Evolutionary conservation across 2,113 vertebrate species (phyloP).

Genomic region (Anarhynchus alexandrinus): DNA sequence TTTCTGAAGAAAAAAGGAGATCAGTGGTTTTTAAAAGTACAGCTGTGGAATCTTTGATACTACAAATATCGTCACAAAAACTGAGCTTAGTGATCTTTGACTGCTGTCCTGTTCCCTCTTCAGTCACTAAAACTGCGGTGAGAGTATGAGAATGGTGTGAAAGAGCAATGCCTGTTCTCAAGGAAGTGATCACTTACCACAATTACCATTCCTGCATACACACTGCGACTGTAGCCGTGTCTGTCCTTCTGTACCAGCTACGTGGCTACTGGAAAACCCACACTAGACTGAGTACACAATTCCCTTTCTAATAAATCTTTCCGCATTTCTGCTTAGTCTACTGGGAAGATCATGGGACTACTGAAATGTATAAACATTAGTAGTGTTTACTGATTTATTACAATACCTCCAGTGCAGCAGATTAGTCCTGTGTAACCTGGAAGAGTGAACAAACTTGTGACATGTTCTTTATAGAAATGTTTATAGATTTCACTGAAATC

Average conservation of each 20-base stretch:
- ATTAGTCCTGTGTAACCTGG: not conserved
- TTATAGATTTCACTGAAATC: not conserved
- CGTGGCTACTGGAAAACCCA: not conserved
- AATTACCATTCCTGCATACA: not conserved
- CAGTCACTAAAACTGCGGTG: not conserved
- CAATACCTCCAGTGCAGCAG: not conserved
- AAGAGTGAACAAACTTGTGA: not conserved
- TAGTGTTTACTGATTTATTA: not conserved
- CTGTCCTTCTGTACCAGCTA: not conserved
- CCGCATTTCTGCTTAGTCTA: not conserved
- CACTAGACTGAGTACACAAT: not conserved
- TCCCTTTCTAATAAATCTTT: not conserved
- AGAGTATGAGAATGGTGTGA: not conserved
- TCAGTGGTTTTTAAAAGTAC: not conserved
- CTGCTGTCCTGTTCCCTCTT: not conserved
- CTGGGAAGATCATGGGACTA: not conserved
- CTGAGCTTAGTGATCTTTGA: not conserved
- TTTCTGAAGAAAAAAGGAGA: not conserved
- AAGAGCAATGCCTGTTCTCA: not conserved
- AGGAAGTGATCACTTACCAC: not conserved
- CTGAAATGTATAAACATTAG: not conserved
- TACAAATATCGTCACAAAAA: not conserved
- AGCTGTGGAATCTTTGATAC: not conserved
- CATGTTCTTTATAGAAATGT: not conserved
- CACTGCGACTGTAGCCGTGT: fast-evolving